Evolutionary conservation across 2,797 vertebrate genomes (phyloP), one percentile per base, ranked within the genome.

Genomic region (Esox masquinongy): DNA sequence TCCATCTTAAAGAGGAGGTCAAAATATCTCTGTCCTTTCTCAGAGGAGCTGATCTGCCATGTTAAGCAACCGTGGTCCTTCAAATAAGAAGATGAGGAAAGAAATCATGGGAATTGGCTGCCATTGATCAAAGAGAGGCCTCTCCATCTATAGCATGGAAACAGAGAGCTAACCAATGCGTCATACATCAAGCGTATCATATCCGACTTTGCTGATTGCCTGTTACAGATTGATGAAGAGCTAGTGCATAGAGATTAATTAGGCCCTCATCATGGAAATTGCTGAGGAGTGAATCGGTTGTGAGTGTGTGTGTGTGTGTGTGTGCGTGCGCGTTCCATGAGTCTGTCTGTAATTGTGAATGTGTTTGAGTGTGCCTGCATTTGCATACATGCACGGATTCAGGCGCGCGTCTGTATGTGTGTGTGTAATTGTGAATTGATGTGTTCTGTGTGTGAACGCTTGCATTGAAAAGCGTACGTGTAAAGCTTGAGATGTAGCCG

Each of bases 201-300:
- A 83, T 90, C 79, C 82, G 76, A 85, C 79, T 70, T 14, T 7
- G 72, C 78, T 84, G 79, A 86, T 83, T 81, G 86, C 87, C 85
- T 89, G 85, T 87, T 91, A 85, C 74, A 80, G 82, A 88, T 79
- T 87, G 85, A 90, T 87, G 86, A 86, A 88, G 83, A 88, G 88
- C 81, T 84, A 84, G 78, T 47, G 26, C 56, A 74, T 75, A 75
- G 78, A 81, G 84, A 86, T 88, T 92, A 90, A 91, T 91, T 90
- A 90, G 85, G 80, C 81, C 8, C 72, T 72, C 80, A 82, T 89
- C 84, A 85, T 76, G 82, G 75, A 83, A 87, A 78, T 77, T 73
- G 64, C 78, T 66, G 72, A 80, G 64, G 78, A 84, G 47, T 76
- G 80, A 86, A 83, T 85, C 84, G 77, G 77, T 74, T 78, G 64